Percentiles rank a stretch among this genome's conserved stretches.
Evolutionary conservation across 2,113 vertebrate genomes (phyloP).

Genomic region (Oxygymnocypris stewartii): DNA sequence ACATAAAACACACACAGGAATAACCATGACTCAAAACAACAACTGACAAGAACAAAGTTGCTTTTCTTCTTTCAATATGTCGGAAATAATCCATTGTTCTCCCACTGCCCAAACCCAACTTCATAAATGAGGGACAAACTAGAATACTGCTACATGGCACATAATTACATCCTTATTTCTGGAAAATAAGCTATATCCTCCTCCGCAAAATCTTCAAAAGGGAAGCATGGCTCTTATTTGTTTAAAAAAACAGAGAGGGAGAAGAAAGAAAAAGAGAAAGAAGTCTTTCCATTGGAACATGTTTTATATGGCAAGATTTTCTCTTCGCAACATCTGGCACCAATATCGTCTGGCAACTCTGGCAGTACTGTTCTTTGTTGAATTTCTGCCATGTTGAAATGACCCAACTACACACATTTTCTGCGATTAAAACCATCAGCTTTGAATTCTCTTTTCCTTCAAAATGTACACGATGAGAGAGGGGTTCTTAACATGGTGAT

Average conservation of each 20-base stretch:
- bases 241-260: conserved; percentile 45
- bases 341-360: conserved; percentile 80
- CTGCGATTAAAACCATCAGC: conserved; percentile 73
- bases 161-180: conserved; percentile 71
- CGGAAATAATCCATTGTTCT: conserved; percentile 41
- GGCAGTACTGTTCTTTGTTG: conserved; percentile 82
- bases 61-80: conserved; percentile 13
- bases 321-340: conserved; percentile 89
- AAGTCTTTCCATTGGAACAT: conserved; percentile 81
- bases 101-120: conserved; percentile 13
- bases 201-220: conserved; percentile 71
- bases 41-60: background rate
- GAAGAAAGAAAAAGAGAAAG: conserved; percentile 48
- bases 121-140: conserved; percentile 54
- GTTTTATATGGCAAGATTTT: conserved; percentile 83
- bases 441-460: conserved; percentile 43
- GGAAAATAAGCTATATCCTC: conserved; percentile 55
- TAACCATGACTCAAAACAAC: conserved; percentile 33
- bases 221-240: conserved; percentile 61
- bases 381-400: conserved; percentile 84
- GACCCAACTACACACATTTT: conserved; percentile 81
- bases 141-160: conserved; percentile 64
- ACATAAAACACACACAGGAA: conserved; percentile 58
- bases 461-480: conserved; percentile 35
- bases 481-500: background rate